Base-by-base conservation (phyloP, 2,797 vertebrate genomes). In the Xiphorhynchus erythropygius region DNA sequence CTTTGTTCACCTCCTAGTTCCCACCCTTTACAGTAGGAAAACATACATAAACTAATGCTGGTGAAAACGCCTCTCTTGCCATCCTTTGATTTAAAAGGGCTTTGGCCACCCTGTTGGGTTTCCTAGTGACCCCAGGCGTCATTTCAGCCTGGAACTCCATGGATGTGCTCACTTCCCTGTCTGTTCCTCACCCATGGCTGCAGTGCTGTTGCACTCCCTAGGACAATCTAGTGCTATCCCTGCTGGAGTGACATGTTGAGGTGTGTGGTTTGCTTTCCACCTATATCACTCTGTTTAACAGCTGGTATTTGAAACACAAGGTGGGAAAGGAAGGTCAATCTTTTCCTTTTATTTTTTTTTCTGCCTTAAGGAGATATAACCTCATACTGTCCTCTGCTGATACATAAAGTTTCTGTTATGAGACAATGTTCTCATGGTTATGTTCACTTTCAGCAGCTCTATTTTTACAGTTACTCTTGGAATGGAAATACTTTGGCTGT, bases 131-230 rank as follows among this genome's bases (percentile, higher is more conserved):
- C 23, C n/a, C 2, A 2, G 17, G 75, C 50, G 27, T 3, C 9
- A 30, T 68, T 56, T 44, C 32, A 25, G 33, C 8, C 0, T 1
- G 3, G 65, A 50, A 2, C 27, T 27, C 22, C 2, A 1, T 1
- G 4, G 55, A 27, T 0, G 0, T 4, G 18, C 64, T 55, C 10
- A 0, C 33, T 47, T 16, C 13, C 3, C 24, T 23, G 46, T 3
- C 44, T 37, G 17, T 5, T 68, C 65, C 62, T 81, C 0, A 0
- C 24, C 55, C 32, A 1, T 0, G 0, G 32, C 52, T 74, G 52
- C 68, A 2, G 0, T 23, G 23, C 73, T 18, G 12, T 37, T 42
- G 46, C 7, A 1, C 21, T 62, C 62, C 5, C 30, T 37, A 32
- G 70, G 69, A 21, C 60, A 69, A 19, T 10, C 16, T 7, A 11